phyloP scores from a whole-genome alignment of 2,888 invertebrate genomes.

The Callosobruchus maculatus region DNA sequence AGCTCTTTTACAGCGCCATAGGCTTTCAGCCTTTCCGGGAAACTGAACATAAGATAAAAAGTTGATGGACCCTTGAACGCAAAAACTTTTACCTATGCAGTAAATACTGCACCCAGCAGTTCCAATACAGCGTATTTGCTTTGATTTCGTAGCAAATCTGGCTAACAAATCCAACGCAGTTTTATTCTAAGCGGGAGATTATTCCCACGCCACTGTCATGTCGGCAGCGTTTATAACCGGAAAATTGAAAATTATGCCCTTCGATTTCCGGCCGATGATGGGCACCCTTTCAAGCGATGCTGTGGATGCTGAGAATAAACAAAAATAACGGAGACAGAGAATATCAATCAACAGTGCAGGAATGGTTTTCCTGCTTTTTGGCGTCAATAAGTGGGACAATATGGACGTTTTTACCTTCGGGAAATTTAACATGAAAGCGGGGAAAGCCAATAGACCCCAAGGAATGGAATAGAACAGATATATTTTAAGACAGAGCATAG shows the following conservation, averaged over 20 bases:
- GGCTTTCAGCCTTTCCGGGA: no score
- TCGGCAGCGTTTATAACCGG: not conserved
- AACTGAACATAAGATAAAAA: no score
- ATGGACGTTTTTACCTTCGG: not conserved
- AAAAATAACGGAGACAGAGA: not conserved
- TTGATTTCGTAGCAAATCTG: no score
- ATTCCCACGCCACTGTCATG: not conserved
- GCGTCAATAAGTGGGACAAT: not conserved
- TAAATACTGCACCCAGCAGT: no score
- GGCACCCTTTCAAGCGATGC: not conserved
- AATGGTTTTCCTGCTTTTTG: not conserved
- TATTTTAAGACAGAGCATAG: no score
- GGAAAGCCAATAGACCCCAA: no score
- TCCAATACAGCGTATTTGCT: no score
- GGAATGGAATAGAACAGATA: no score
- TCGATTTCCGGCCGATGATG: not conserved
- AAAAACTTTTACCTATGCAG: no score
- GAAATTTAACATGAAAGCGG: not conserved
- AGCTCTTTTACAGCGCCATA: no score
- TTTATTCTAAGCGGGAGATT: not conserved
- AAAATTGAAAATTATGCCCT: not conserved
- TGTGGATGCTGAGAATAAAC: not conserved
- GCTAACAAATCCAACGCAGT: no score
- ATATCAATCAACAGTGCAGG: not conserved
- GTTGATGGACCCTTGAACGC: no score